phyloP scores from a whole-genome alignment of 1,140 invertebrate genomes.

The Euura lappo region DNA sequence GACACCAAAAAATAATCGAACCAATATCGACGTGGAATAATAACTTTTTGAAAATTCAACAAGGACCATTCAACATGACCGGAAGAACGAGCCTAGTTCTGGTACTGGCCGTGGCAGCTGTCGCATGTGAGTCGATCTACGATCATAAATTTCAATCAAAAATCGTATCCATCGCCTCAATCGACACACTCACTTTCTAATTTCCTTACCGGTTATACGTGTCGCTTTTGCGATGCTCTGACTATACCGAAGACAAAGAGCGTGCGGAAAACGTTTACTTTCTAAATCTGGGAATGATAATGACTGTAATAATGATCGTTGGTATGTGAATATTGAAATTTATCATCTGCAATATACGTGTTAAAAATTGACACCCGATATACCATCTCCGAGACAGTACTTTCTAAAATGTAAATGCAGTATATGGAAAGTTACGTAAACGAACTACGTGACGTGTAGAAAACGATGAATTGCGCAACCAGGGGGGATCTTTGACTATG shows the following conservation, averaged over 20 bases:
- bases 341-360: no score
- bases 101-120: conserved; percentile 36
- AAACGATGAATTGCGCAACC: neutral
- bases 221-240: neutral
- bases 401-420: conserved; percentile 59
- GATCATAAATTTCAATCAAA: conserved; percentile 31
- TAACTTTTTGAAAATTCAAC: neutral
- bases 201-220: neutral
- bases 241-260: neutral
- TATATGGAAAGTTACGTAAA: neutral
- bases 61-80: conserved; percentile 32
- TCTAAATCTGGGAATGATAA: no score
- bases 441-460: neutral
- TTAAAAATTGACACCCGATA: no score
- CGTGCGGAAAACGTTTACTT: neutral
- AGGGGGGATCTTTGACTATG: no score
- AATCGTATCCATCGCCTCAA: conserved; percentile 17
- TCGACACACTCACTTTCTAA: no score
- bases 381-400: conserved; percentile 23
- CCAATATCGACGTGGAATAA: conserved; percentile 9
- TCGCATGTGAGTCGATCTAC: conserved; percentile 42
- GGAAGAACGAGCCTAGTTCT: conserved; percentile 35
- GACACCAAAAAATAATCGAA: conserved; percentile 34
- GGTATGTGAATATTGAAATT: no score
- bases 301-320: no score